Evolutionary conservation across 2,888 invertebrate genomes (phyloP).

Genomic region (Agapostemon virescens): DNA sequence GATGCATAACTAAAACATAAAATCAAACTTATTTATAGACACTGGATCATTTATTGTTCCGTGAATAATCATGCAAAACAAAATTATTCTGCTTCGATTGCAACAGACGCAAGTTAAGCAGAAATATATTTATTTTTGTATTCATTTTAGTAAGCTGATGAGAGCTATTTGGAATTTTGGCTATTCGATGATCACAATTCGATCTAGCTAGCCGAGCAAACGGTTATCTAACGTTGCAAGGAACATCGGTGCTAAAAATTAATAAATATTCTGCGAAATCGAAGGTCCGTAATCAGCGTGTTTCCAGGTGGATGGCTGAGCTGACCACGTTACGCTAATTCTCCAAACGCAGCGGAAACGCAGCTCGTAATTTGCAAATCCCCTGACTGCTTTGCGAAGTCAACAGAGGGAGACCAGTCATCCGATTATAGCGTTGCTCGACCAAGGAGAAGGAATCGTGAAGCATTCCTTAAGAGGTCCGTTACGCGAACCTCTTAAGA

Average conservation of each 20-base stretch:
- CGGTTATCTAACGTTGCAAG: not conserved
- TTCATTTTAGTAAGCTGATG: not conserved
- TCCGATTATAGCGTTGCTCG: conserved; percentile 22
- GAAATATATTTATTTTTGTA: not conserved
- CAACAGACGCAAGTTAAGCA: too few relatives aligned
- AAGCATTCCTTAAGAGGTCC: conserved; percentile 22
- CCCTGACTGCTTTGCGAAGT: not conserved
- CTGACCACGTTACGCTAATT: conserved; percentile 18
- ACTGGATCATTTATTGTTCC: not conserved
- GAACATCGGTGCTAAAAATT: not conserved
- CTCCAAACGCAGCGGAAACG: not conserved
- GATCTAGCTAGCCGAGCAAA: not conserved
- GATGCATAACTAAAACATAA: too few relatives aligned
- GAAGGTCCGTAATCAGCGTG: not conserved
- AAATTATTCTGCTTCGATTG: not conserved
- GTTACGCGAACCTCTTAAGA: too few relatives aligned
- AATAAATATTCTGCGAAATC: not conserved
- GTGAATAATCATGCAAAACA: not conserved
- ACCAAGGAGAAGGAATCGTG: conserved; percentile 37
- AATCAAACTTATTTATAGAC: not conserved
- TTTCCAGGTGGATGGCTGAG: not conserved
- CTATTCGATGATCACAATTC: too few relatives aligned
- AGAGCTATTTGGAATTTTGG: too few relatives aligned
- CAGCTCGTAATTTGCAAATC: not conserved
- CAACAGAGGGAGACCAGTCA: conserved; percentile 21